Evolutionary conservation across 1,140 invertebrate species (phyloP), one percentile per base, ranked within the genome.

Genomic region (Dryas iulia): DNA sequence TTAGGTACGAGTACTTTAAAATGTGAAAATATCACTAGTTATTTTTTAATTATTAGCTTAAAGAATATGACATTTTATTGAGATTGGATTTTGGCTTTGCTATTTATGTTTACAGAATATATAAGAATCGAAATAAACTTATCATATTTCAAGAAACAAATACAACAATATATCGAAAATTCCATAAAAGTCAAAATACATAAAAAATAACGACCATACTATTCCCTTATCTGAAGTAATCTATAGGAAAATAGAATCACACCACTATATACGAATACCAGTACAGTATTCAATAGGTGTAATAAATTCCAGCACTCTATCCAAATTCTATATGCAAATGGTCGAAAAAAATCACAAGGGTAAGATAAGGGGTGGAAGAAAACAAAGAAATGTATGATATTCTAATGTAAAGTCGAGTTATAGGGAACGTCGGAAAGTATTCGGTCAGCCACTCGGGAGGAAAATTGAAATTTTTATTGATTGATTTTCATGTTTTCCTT

Each of bases 301-400:
- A 60, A 60, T 60, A 60, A 47, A 60, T 60, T 60, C 39, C 33
- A 60, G 23, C 59, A 60, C 59, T 60, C 59, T 31, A 47, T 60
- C 59, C 31, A 47, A 60, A 60, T 47, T 60, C 59, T 60, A 60
- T 47, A 60, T 60, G 31, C 59, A 60, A 60, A 60, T 47, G 59
- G 59, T 39, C 23, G 28, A 47, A 23, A 39, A 58, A 60, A 60
- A 60, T 60, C 59, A 11, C 59, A 60, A 60, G 59, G 59, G 59
- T 60, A 26, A 33, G 24, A 47, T 60, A 14, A 47, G 33, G 33
- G 25, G 59, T 39, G 33, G 59, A 21, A 47, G 47, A 47, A 60
- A 60, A 60, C 59, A 60, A 60, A 47, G 59, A 26, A 25, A 26
- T 60, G 59, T 60, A 39, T 39, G 59, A 60, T 60, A 60, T 60